phyloP scores from a whole-genome alignment of 1,140 invertebrate genomes.

The Zelostemma sp. region DNA sequence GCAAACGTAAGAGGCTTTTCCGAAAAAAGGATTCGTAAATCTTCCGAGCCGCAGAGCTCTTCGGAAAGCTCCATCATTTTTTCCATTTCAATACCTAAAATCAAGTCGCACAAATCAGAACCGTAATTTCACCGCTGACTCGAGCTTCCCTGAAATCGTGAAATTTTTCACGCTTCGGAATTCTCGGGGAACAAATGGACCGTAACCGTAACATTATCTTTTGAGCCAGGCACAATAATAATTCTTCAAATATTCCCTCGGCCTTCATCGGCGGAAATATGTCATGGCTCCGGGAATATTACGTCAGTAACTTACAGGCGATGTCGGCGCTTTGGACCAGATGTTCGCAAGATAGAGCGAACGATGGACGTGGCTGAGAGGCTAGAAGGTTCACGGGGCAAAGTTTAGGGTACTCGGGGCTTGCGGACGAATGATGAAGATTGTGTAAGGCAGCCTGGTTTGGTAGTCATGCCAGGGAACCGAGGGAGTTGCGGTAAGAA shows the following conservation, averaged over 20 bases:
- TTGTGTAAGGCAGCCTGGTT: slow-evolving; percentile 9
- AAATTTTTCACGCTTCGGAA: background rate
- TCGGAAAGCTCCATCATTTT: too few species aligned
- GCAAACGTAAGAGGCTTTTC: too few species aligned
- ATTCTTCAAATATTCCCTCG: slow-evolving; percentile 56
- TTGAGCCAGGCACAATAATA: slow-evolving; percentile 21
- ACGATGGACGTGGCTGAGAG: slow-evolving; percentile 36
- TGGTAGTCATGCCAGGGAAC: slow-evolving; percentile 14
- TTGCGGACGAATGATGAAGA: slow-evolving; percentile 27
- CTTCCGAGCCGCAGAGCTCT: too few species aligned
- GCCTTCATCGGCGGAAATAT: slow-evolving; percentile 49
- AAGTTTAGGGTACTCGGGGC: slow-evolving; percentile 10
- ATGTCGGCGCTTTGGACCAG: slow-evolving; percentile 47
- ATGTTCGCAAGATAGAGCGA: slow-evolving; percentile 52
- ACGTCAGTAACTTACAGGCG: slow-evolving; percentile 55
- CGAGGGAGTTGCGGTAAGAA: background rate
- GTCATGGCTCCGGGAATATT: slow-evolving; percentile 57
- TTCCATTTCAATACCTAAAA: too few species aligned
- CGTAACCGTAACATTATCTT: background rate
- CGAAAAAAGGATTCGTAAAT: too few species aligned
- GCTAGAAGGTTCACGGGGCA: slow-evolving; percentile 31
- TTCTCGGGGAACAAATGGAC: background rate
- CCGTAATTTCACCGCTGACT: too few species aligned
- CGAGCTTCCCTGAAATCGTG: too few species aligned
- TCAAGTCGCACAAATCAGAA: too few species aligned